phyloP scores from a whole-genome alignment of 2,113 vertebrate species.

The Perca fluviatilis region DNA sequence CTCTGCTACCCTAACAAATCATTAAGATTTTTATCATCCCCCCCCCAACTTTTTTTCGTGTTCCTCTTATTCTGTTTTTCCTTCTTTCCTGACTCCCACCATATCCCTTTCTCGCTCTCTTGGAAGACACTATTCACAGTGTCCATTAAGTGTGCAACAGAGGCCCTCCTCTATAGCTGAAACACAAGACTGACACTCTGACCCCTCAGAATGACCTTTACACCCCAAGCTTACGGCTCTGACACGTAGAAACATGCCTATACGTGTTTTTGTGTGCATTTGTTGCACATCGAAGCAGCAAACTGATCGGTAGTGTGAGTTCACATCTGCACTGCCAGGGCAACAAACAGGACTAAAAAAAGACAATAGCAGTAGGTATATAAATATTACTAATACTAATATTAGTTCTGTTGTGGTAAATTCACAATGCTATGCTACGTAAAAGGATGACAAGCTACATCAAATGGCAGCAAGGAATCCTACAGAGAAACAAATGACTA shows the following conservation, averaged over 20 bases:
- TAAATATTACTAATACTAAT: background rate
- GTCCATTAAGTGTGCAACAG: conserved; percentile 69
- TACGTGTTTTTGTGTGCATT: conserved; percentile 4
- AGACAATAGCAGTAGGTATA: background rate
- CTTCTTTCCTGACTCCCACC: conserved; percentile 34
- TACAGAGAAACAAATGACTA: conserved; percentile 21
- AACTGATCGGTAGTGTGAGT: background rate
- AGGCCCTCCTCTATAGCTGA: conserved; percentile 69
- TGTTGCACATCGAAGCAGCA: conserved; percentile 13
- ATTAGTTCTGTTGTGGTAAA: background rate
- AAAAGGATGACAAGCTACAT: background rate
- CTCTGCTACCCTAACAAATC: conserved; percentile 37
- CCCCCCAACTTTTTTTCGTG: conserved; percentile 14
- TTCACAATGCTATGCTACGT: background rate
- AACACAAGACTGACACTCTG: conserved; percentile 71
- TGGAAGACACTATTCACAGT: conserved; percentile 43
- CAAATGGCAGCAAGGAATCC: background rate
- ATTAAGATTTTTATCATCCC: conserved; percentile 64
- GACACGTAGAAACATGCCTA: conserved; percentile 69
- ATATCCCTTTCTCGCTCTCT: conserved; percentile 19
- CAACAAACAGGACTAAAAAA: background rate
- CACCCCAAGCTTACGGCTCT: conserved; percentile 48
- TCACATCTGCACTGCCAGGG: background rate
- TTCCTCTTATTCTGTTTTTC: conserved; percentile 50
- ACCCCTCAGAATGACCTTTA: conserved; percentile 69